These are phyloP conservation scores for Propithecus perrieri DNA, from an alignment of 2,797 vertebrate species.

Conservation along the genomic window DNA sequence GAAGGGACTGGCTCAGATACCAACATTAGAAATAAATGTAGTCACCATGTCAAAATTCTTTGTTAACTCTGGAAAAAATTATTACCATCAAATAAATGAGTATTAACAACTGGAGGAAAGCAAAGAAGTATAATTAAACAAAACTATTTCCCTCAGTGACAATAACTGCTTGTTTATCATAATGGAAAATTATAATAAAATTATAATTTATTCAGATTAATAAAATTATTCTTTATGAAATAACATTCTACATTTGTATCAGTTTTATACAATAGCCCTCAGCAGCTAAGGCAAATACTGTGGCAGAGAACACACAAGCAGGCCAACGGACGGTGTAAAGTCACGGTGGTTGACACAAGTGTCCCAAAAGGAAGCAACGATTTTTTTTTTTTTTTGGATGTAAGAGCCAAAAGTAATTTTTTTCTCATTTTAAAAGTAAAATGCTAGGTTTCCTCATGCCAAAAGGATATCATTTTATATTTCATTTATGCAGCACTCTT, in stretches of 20 bases:
- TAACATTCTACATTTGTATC: conserved; percentile 18
- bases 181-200: conserved; percentile 65
- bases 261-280: conserved; percentile 14
- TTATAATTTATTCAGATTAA: conserved; percentile 70
- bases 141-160: conserved; percentile 40
- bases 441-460: conserved; percentile 60
- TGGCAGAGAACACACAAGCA: neutral
- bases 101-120: conserved; percentile 41
- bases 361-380: neutral
- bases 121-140: conserved; percentile 29
- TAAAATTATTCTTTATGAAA: conserved; percentile 66
- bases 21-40: conserved; percentile 52
- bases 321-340: neutral
- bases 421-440: conserved; percentile 63
- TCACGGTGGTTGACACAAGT: neutral
- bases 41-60: conserved; percentile 20
- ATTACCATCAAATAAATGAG: conserved; percentile 29
- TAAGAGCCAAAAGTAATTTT: conserved; percentile 46
- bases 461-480: conserved; percentile 67
- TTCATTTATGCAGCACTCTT: conserved; percentile 54
- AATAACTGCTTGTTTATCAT: conserved; percentile 59
- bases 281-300: neutral
- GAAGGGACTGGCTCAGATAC: neutral
- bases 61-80: conserved; percentile 47
- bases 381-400: neutral